Conservation (phyloP, 2,888 invertebrate species). For the Agapostemon virescens region DNA sequence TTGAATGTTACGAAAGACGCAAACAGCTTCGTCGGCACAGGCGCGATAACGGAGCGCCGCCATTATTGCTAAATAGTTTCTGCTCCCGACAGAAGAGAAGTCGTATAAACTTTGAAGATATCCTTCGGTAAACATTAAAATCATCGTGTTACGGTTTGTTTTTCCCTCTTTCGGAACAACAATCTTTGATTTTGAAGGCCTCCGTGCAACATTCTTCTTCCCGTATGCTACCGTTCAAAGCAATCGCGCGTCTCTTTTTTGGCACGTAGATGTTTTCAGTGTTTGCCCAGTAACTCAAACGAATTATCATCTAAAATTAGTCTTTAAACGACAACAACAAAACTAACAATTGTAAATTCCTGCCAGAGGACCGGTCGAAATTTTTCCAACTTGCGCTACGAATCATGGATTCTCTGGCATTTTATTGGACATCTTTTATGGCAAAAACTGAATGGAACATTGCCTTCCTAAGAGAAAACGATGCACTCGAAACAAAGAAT, state of each 20-base stretch:
- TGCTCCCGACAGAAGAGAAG: conserved; percentile 46
- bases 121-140: background rate
- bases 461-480: conserved; percentile 58
- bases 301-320: background rate
- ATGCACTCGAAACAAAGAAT: conserved; percentile 16
- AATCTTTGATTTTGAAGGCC: background rate
- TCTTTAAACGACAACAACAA: background rate
- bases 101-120: background rate
- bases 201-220: background rate
- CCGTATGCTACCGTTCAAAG: background rate
- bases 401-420: background rate
- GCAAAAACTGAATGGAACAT: conserved; percentile 58
- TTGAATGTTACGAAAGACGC: background rate
- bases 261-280: background rate
- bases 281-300: conserved; percentile 26
- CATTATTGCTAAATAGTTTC: conserved; percentile 28
- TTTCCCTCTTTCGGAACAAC: background rate
- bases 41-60: background rate
- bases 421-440: conserved; percentile 21
- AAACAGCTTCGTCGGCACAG: background rate
- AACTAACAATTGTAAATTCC: conserved; percentile 24
- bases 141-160: background rate
- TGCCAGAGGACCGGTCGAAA: conserved; percentile 18
- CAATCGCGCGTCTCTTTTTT: conserved; percentile 1
- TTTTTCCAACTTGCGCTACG: background rate